Evolutionary conservation across 2,888 invertebrate genomes (phyloP).

Genomic region (Orthosia cruda): DNA sequence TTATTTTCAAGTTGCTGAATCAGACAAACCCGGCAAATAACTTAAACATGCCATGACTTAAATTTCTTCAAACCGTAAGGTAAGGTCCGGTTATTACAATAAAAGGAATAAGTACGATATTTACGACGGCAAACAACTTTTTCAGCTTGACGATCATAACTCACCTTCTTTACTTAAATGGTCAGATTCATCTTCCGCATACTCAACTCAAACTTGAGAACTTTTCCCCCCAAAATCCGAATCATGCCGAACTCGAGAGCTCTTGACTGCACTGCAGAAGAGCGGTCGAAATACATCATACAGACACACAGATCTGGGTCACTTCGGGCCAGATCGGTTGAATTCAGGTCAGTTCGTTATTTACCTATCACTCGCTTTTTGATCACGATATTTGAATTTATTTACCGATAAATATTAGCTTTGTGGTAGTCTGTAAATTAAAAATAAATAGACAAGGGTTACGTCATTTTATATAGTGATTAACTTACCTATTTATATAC

Average conservation of each 20-base stretch:
- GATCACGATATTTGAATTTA: slow-evolving; percentile 29
- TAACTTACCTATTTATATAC: no score
- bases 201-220: not conserved
- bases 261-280: slow-evolving; percentile 39
- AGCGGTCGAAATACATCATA: slow-evolving; percentile 57
- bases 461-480: not conserved
- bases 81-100: no score
- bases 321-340: slow-evolving; percentile 36
- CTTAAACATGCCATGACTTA: no score
- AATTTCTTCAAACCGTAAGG: no score
- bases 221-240: slow-evolving; percentile 31
- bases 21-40: no score
- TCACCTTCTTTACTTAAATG: not conserved
- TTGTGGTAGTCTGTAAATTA: slow-evolving; percentile 4
- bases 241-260: slow-evolving; percentile 32
- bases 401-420: slow-evolving; percentile 5
- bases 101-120: not conserved
- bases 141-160: not conserved
- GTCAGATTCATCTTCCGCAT: slow-evolving; percentile 3
- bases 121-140: not conserved
- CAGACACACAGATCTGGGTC: slow-evolving; percentile 62
- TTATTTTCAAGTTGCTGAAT: no score
- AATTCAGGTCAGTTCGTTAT: slow-evolving; percentile 50
- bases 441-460: not conserved
- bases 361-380: slow-evolving; percentile 58